phyloP scores from a whole-genome alignment of 2,797 vertebrate species.

The Garrulus glandarius region DNA sequence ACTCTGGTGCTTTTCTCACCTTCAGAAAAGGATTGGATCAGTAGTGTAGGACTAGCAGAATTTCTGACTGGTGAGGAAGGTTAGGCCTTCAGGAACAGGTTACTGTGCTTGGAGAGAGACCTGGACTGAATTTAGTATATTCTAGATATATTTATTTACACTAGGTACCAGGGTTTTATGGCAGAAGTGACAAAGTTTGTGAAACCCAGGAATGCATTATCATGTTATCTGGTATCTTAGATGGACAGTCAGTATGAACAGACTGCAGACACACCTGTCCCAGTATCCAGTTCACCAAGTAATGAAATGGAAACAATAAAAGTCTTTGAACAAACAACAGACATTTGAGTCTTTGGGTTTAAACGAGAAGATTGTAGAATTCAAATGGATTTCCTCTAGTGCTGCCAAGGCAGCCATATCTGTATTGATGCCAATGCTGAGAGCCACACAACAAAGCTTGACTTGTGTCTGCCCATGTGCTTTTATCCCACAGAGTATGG shows the following conservation, averaged over 20 bases:
- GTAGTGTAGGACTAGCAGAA: not conserved
- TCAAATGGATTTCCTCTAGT: conserved; percentile 36
- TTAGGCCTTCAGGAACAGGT: conserved; percentile 15
- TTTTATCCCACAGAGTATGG: not conserved
- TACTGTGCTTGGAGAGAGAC: not conserved
- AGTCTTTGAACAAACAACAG: conserved; percentile 57
- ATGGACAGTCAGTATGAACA: conserved; percentile 53
- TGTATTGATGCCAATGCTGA: not conserved
- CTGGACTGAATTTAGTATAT: conserved; percentile 9
- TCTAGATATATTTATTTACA: conserved; percentile 38
- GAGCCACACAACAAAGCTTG: conserved; percentile 4
- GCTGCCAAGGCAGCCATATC: conserved; percentile 55
- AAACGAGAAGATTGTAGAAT: conserved; percentile 50
- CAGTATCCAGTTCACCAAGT: conserved; percentile 55
- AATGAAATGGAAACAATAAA: conserved; percentile 65
- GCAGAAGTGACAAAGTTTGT: conserved; percentile 62
- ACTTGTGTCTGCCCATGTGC: conserved; percentile 17
- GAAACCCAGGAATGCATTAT: conserved; percentile 55
- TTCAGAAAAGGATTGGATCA: not conserved
- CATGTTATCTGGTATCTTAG: conserved; percentile 52
- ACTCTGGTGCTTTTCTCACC: not conserved
- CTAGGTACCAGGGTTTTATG: conserved; percentile 7
- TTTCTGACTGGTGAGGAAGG: not conserved
- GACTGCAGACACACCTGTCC: conserved; percentile 50
- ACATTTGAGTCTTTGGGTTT: conserved; percentile 49